phyloP scores from a whole-genome alignment of 2,888 invertebrate species.

The Lymantria dispar region DNA sequence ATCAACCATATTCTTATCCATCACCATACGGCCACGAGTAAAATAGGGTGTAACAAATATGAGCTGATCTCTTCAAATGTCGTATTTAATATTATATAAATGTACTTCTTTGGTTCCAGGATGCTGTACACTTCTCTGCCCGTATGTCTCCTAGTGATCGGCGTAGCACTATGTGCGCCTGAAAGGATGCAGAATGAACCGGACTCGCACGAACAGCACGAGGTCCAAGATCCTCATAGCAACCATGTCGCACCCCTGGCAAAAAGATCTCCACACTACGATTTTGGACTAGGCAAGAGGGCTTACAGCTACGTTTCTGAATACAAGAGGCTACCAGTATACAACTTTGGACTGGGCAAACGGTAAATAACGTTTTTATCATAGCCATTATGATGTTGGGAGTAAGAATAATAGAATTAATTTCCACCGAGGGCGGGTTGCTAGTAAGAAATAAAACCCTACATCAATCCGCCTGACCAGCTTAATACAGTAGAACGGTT shows the following conservation, averaged over 20 bases:
- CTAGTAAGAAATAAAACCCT: no score
- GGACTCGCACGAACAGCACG: constrained; percentile 30
- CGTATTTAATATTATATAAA: not conserved
- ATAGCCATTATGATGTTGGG: no score
- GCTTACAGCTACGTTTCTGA: constrained; percentile 85
- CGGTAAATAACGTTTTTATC: constrained; percentile 36
- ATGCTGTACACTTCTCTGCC: constrained; percentile 62
- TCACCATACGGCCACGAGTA: no score
- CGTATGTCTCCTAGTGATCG: constrained; percentile 55
- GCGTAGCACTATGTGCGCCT: constrained; percentile 60
- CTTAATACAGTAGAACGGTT: no score
- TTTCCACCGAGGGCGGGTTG: no score
- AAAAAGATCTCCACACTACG: constrained; percentile 77
- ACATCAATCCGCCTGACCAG: no score
- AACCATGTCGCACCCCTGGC: constrained; percentile 45
- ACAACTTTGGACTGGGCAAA: constrained; percentile 84
- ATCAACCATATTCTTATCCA: no score
- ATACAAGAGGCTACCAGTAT: constrained; percentile 83
- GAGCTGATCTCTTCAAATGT: no score
- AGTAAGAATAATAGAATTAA: no score
- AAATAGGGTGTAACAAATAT: no score
- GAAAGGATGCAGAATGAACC: constrained; percentile 55
- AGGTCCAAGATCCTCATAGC: constrained; percentile 27
- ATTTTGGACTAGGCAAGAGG: constrained; percentile 79
- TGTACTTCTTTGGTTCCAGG: constrained; percentile 49